A percentile compares a stretch with the other conserved stretches of the same genome.
Evolutionary conservation across 2,888 invertebrate genomes (phyloP).

Genomic region (Stratiomys singularior): DNA sequence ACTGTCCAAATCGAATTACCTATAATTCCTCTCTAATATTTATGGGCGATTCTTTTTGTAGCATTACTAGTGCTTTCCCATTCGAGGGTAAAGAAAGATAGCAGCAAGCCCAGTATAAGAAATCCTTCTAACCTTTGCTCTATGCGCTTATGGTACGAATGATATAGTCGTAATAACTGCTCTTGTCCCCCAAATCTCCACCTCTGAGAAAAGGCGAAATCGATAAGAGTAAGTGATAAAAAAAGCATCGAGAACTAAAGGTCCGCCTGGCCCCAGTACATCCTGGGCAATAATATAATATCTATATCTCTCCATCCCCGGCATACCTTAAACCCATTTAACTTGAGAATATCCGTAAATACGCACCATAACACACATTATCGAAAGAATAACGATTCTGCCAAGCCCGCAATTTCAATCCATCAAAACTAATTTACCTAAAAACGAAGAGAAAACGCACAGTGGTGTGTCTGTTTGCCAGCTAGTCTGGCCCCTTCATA

Average conservation of each 20-base stretch:
- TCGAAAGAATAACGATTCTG: slow-evolving; percentile 50
- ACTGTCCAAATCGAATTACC: slow-evolving; percentile 44
- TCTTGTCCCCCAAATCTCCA: too few species aligned
- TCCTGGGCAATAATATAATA: slow-evolving; percentile 15
- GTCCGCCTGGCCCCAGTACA: slow-evolving; percentile 16
- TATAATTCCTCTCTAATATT: slow-evolving; percentile 44
- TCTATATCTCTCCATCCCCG: slow-evolving; percentile 26
- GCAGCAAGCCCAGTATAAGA: neutral
- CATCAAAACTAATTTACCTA: slow-evolving; percentile 53
- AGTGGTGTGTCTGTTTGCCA: neutral
- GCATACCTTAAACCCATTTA: slow-evolving; percentile 46
- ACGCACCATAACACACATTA: slow-evolving; percentile 51
- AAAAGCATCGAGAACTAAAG: slow-evolving; percentile 24
- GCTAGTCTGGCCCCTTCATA: neutral
- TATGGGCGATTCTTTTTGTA: slow-evolving; percentile 29
- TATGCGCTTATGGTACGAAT: neutral
- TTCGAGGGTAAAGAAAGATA: neutral
- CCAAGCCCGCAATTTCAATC: slow-evolving; percentile 53
- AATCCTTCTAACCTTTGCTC: neutral
- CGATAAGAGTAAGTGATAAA: slow-evolving; percentile 21
- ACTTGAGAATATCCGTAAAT: slow-evolving; percentile 47
- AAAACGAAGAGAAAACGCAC: slow-evolving; percentile 47
- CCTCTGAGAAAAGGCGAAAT: neutral
- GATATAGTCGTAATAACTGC: neutral
- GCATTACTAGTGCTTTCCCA: neutral